Conservation (phyloP, 2,888 invertebrate species). For the Anodontia alba region DNA sequence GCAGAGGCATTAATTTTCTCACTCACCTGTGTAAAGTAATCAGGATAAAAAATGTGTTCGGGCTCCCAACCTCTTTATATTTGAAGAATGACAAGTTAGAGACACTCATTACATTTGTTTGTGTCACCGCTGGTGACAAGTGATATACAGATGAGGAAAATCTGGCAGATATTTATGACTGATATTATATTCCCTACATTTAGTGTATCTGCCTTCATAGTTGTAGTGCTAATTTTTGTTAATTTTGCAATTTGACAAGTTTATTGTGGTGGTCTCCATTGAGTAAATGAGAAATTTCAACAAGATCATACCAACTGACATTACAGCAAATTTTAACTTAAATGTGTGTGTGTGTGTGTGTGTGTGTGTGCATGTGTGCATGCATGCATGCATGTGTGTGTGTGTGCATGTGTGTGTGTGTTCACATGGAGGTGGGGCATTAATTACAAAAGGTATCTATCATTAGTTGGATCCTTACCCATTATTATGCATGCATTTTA, state of each 20-base stretch:
- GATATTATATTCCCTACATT: not conserved
- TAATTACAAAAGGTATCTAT: no score
- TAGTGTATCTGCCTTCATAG: not conserved
- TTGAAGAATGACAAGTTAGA: conserved; percentile 2
- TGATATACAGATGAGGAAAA: not conserved
- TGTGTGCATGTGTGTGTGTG: no score
- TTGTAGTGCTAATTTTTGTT: not conserved
- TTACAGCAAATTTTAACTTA: no score
- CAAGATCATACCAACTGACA: no score
- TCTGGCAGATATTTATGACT: conserved; percentile 11
- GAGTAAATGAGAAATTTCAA: no score
- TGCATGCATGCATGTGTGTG: no score
- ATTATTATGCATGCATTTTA: no score
- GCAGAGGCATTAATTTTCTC: conserved; percentile 2
- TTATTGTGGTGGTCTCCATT: no score
- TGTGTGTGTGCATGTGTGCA: no score
- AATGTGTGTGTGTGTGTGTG: no score
- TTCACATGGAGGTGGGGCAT: no score
- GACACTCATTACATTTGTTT: conserved; percentile 9
- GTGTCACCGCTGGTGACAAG: conserved; percentile 2
- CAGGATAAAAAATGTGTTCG: conserved; percentile 3
- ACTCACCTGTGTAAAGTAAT: conserved; percentile 20
- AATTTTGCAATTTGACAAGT: not conserved
- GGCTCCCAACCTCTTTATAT: conserved; percentile 10
- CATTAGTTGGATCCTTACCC: no score